A percentile compares a stretch with the other conserved stretches of the same genome.
Conservation (phyloP, 2,888 invertebrate genomes). For the Neoaliturus tenellus region DNA sequence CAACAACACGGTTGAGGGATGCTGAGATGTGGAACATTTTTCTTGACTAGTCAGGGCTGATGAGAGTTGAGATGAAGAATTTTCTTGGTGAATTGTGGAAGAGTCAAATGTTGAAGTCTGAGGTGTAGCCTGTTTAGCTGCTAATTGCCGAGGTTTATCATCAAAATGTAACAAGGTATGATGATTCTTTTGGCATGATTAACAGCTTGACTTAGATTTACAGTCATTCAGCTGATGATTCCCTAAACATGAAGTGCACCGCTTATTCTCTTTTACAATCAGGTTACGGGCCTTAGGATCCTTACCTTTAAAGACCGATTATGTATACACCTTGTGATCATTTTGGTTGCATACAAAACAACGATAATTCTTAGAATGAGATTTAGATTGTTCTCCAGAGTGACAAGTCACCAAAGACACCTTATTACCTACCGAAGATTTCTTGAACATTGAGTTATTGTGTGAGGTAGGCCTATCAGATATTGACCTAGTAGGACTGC, state of each 20-base stretch:
- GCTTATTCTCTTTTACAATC: not conserved
- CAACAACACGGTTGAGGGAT: not conserved
- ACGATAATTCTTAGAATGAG: not conserved
- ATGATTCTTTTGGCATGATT: not conserved
- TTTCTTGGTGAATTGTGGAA: not conserved
- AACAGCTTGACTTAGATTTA: not conserved
- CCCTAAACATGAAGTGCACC: not conserved
- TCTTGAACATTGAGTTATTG: not conserved
- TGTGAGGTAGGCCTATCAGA: not conserved
- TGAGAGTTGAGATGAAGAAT: not conserved
- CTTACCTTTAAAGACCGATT: not conserved
- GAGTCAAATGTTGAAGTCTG: too few relatives aligned
- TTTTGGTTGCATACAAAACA: conserved; percentile 29
- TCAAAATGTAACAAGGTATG: too few relatives aligned
- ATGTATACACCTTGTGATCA: conserved; percentile 24
- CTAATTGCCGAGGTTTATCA: too few relatives aligned
- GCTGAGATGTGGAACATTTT: not conserved
- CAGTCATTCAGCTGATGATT: not conserved
- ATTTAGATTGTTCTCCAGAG: not conserved
- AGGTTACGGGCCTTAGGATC: not conserved
- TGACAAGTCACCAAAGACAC: not conserved
- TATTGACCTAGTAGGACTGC: not conserved
- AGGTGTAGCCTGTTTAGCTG: not conserved
- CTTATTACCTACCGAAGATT: not conserved
- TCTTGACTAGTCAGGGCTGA: not conserved